Percentiles rank a stretch among this genome's conserved stretches.
These are phyloP conservation scores for Brachycybe producta DNA, from an alignment of 2,888 invertebrate species.

Conservation along the genomic window DNA sequence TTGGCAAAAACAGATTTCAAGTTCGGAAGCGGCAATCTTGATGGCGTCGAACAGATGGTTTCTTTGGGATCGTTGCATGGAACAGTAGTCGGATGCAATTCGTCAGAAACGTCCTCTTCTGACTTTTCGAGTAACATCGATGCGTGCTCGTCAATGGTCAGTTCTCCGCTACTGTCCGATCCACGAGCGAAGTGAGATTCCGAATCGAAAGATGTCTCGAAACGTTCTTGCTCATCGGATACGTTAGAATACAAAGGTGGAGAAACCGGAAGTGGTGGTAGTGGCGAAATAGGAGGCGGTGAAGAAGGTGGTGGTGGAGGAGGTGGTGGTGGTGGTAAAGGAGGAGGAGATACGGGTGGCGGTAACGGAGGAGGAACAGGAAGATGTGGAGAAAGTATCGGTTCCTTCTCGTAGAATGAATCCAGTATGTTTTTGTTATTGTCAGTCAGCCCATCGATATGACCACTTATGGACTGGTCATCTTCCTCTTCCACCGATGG, in stretches of 20 bases:
- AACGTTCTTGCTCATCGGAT: not conserved
- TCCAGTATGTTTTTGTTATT: no score
- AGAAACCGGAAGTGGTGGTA: not conserved
- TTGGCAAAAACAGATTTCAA: no score
- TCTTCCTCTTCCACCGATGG: conserved; percentile 22
- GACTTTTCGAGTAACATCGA: conserved; percentile 12
- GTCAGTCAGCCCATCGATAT: no score
- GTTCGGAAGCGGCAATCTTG: no score
- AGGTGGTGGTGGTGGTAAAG: conserved; percentile 1
- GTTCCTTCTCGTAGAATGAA: no score
- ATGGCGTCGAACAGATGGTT: no score
- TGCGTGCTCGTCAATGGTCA: conserved; percentile 12
- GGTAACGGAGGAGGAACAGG: not conserved
- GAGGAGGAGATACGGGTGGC: conserved; percentile 1
- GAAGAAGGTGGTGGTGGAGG: no score
- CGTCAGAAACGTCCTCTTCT: conserved; percentile 15
- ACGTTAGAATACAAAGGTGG: not conserved
- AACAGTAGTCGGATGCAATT: not conserved
- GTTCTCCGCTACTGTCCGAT: conserved; percentile 2
- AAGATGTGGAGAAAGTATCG: not conserved
- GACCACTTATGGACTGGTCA: conserved; percentile 17
- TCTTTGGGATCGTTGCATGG: no score
- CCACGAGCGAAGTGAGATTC: conserved; percentile 5
- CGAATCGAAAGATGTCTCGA: conserved; percentile 3
- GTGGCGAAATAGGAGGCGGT: not conserved